These are phyloP conservation scores for Drosophila azteca DNA, from an alignment of 1,140 invertebrate genomes.

Conservation along the genomic window DNA sequence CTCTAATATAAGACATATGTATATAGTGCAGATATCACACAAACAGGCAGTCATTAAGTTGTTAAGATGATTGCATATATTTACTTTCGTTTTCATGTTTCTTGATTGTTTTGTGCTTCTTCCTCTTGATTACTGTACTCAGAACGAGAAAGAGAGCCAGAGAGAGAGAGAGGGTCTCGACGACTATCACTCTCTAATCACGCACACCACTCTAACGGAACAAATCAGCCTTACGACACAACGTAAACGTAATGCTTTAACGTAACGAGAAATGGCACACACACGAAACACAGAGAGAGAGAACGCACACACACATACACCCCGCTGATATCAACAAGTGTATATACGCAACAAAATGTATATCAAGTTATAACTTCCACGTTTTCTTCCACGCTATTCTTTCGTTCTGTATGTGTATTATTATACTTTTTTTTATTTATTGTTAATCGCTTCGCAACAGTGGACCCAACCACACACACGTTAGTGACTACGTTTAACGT, in stretches of 20 bases:
- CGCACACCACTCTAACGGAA: constrained; percentile 6
- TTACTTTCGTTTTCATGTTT: constrained; percentile 80
- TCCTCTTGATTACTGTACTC: constrained; percentile 2
- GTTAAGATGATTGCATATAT: constrained; percentile 61
- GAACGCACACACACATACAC: background rate
- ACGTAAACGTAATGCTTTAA: constrained; percentile 29
- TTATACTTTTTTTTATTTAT: constrained; percentile 44
- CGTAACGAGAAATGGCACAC: constrained; percentile 15
- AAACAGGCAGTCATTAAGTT: constrained; percentile 24
- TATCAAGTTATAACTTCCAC: constrained; percentile 48
- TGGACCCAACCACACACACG: background rate
- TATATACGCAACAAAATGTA: background rate
- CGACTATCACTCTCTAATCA: constrained; percentile 29
- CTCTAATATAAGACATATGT: background rate
- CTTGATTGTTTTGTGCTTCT: constrained; percentile 35
- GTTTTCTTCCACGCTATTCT: constrained; percentile 19
- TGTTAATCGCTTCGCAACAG: constrained; percentile 52
- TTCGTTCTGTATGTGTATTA: constrained; percentile 21
- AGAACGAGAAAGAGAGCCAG: background rate
- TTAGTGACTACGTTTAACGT: background rate
- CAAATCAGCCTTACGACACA: constrained; percentile 34
- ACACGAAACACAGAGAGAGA: background rate
- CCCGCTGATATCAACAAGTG: constrained; percentile 59
- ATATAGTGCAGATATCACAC: too few relatives aligned
- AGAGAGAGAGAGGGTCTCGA: constrained; percentile 1